A percentile compares a stretch with the other conserved stretches of the same genome.
Conservation (phyloP, 2,888 invertebrate genomes). For the Acleris holmiana region DNA sequence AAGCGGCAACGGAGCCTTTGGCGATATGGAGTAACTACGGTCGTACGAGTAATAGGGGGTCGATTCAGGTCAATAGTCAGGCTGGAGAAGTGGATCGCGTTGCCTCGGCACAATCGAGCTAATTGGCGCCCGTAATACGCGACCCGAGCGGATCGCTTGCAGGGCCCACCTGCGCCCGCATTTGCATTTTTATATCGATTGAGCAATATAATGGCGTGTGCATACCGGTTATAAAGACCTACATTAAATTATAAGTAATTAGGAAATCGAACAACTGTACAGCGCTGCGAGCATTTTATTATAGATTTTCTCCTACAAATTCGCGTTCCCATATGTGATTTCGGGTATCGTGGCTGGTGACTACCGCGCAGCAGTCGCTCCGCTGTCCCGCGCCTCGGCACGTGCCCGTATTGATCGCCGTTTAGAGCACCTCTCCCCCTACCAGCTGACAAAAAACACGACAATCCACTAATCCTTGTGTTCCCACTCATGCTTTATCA, state of each 20-base stretch:
- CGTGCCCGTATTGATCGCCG: conserved; percentile 58
- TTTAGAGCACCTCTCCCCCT: conserved; percentile 30
- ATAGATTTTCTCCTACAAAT: too few species aligned
- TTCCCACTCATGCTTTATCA: conserved; percentile 33
- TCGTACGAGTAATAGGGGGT: conserved; percentile 43
- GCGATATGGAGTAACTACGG: not conserved
- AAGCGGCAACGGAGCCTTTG: not conserved
- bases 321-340: conserved; percentile 1
- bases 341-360: not conserved
- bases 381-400: conserved; percentile 53
- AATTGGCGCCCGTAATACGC: conserved; percentile 53
- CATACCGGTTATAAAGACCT: conserved; percentile 8
- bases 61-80: conserved; percentile 57
- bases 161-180: conserved; percentile 47
- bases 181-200: conserved; percentile 45
- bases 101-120: conserved; percentile 54
- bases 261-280: too few species aligned
- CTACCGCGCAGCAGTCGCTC: conserved; percentile 19
- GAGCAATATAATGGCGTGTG: conserved; percentile 18
- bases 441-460: conserved; percentile 41
- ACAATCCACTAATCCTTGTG: conserved; percentile 36
- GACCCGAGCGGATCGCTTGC: conserved; percentile 20
- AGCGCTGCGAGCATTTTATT: too few species aligned
- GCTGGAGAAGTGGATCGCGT: conserved; percentile 49
- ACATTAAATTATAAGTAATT: too few species aligned